Conservation (phyloP, 2,797 vertebrate genomes). For the Limnodromus scolopaceus region DNA sequence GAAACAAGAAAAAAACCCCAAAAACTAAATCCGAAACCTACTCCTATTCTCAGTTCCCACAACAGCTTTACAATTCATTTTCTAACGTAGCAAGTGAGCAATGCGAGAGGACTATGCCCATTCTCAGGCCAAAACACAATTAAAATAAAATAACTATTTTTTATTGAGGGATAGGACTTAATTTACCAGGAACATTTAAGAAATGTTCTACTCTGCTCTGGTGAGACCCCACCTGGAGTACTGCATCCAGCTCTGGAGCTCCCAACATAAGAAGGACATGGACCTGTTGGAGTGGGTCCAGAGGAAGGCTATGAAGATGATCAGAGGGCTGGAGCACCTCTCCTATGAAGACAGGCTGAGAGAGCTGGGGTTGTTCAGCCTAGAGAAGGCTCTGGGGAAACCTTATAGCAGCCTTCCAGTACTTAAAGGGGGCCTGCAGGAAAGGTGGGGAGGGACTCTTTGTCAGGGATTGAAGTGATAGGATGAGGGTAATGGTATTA, state of each 20-base stretch:
- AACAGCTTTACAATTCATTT: neutral
- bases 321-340: neutral
- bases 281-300: neutral
- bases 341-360: neutral
- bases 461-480: neutral
- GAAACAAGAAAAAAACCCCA: neutral
- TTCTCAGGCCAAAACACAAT: neutral
- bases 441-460: neutral
- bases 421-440: neutral
- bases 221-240: neutral
- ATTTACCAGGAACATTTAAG: neutral
- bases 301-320: neutral
- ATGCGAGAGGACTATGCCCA: neutral
- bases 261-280: neutral
- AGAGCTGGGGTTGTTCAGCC: neutral
- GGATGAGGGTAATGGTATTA: neutral
- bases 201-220: neutral
- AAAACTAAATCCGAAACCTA: neutral
- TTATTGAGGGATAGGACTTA: neutral
- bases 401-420: neutral
- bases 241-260: neutral
- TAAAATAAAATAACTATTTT: neutral
- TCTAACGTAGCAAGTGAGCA: neutral
- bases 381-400: neutral
- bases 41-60: neutral